Evolutionary conservation across 2,113 vertebrate genomes (phyloP).

Genomic region (Salvator merianae): DNA sequence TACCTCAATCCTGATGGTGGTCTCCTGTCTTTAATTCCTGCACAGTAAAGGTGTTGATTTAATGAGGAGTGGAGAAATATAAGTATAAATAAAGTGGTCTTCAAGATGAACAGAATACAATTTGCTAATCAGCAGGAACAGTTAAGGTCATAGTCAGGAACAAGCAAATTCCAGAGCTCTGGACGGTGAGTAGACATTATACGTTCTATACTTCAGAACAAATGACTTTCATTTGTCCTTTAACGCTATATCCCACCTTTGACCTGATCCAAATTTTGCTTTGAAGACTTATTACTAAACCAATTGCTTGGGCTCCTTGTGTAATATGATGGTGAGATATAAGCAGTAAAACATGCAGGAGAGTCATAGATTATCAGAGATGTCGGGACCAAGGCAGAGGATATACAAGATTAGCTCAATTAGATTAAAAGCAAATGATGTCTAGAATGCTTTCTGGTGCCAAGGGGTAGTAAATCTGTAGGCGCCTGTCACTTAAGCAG

Average conservation of each 20-base stretch:
- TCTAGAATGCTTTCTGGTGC: neutral
- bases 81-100: too few species aligned
- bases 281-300: neutral
- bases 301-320: neutral
- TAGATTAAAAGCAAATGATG: neutral
- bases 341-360: conserved; percentile 6
- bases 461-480: neutral
- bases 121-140: neutral
- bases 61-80: too few species aligned
- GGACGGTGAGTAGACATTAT: neutral
- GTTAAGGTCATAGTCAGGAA: neutral
- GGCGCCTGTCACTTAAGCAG: neutral
- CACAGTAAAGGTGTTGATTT: neutral
- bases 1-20: too few species aligned
- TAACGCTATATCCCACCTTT: neutral
- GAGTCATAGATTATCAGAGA: neutral
- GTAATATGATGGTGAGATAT: neutral
- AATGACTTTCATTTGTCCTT: neutral
- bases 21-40: neutral
- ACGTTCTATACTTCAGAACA: neutral
- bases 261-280: neutral
- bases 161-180: neutral
- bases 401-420: neutral
- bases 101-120: neutral
- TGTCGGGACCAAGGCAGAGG: neutral